These are phyloP conservation scores for Acronicta psi DNA, from an alignment of 2,888 invertebrate species.

Conservation along the genomic window DNA sequence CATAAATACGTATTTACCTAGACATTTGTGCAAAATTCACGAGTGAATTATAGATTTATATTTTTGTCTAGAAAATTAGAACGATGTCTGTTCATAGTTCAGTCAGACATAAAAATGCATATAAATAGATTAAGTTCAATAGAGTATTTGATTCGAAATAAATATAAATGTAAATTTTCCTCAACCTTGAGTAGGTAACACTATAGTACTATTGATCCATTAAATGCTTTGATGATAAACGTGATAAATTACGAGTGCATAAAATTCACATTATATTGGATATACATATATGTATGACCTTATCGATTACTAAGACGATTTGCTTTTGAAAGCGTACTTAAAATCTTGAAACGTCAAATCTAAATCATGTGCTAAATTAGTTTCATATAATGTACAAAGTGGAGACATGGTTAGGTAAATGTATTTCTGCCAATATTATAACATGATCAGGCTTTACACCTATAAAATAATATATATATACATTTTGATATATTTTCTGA, in stretches of 20 bases:
- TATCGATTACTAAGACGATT: neutral
- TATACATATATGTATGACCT: neutral
- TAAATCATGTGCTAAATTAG: too few relatives aligned
- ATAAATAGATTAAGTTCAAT: neutral
- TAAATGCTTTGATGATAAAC: constrained; percentile 3
- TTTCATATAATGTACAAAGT: too few relatives aligned
- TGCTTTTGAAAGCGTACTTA: constrained; percentile 8
- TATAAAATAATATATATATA: too few relatives aligned
- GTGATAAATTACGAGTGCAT: constrained; percentile 1
- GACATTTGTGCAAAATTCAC: too few relatives aligned
- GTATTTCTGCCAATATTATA: too few relatives aligned
- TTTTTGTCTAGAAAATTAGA: too few relatives aligned
- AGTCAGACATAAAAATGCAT: neutral
- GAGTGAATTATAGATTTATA: too few relatives aligned
- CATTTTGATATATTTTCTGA: too few relatives aligned
- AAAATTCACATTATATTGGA: neutral
- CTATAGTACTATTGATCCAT: constrained; percentile 15
- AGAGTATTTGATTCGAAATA: neutral
- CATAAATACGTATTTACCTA: too few relatives aligned
- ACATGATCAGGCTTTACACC: too few relatives aligned
- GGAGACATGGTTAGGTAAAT: too few relatives aligned
- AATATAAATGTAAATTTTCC: constrained; percentile 1
- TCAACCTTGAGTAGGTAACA: constrained; percentile 7
- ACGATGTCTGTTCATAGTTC: too few relatives aligned
- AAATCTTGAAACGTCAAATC: constrained; percentile 7